Evolutionary conservation across 2,797 vertebrate genomes (phyloP).

Genomic region (Ctenosaura bakeri): DNA sequence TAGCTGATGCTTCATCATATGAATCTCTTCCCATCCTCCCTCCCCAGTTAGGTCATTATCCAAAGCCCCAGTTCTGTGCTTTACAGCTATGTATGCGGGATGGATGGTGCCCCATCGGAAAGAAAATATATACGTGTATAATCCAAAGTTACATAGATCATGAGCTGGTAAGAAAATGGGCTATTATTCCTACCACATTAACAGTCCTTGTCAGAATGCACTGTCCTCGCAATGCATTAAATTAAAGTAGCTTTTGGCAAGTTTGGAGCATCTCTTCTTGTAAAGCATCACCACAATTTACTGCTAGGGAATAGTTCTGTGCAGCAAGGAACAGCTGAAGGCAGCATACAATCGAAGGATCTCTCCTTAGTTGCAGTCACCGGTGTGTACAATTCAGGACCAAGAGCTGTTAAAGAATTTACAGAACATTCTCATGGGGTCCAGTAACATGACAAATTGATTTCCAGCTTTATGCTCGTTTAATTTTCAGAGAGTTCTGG

Average conservation of each 20-base stretch:
- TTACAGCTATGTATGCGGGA: too few species aligned
- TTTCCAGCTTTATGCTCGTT: not conserved
- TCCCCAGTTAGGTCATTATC: too few species aligned
- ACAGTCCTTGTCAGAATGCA: not conserved
- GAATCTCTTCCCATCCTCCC: too few species aligned
- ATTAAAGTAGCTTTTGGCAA: not conserved
- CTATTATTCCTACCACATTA: not conserved
- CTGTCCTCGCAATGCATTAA: not conserved
- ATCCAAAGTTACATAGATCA: too few species aligned
- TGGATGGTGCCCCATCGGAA: too few species aligned
- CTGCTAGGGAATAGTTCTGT: not conserved
- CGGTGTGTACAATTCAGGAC: not conserved
- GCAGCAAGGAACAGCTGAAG: not conserved
- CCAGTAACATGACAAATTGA: not conserved
- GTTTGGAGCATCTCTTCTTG: not conserved
- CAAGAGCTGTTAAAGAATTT: not conserved
- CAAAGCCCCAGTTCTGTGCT: too few species aligned
- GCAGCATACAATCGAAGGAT: not conserved
- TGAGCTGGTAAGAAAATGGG: not conserved
- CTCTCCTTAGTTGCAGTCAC: not conserved
- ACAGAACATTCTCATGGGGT: not conserved
- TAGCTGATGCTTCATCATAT: too few species aligned
- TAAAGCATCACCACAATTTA: not conserved
- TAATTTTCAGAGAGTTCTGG: not conserved
- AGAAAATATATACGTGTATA: too few species aligned